These are phyloP conservation scores for Chymomyza costata DNA, from an alignment of 1,140 invertebrate genomes.

Conservation along the genomic window DNA sequence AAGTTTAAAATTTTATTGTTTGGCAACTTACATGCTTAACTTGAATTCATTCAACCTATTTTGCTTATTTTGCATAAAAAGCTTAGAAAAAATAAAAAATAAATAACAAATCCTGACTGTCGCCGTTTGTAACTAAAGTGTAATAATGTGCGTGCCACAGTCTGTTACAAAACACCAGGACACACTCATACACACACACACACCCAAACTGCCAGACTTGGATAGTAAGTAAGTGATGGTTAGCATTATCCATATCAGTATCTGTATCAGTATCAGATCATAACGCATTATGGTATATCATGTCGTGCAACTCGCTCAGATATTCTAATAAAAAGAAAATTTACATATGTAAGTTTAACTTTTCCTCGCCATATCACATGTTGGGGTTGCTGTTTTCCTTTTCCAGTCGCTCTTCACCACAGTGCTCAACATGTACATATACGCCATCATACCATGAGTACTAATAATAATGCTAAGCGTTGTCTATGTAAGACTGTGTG, in stretches of 20 bases:
- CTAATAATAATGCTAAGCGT: slow-evolving; percentile 39
- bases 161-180: slow-evolving; percentile 12
- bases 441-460: neutral
- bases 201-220: neutral
- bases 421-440: neutral
- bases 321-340: slow-evolving; percentile 60
- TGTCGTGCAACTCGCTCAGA: slow-evolving; percentile 33
- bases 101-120: slow-evolving; percentile 12
- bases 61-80: slow-evolving; percentile 9
- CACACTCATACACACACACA: slow-evolving; percentile 9
- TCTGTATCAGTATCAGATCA: slow-evolving; percentile 62
- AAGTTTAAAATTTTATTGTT: neutral
- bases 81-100: slow-evolving; percentile 5
- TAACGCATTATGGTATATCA: slow-evolving; percentile 59
- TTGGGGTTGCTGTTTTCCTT: slow-evolving; percentile 24
- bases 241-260: slow-evolving; percentile 52
- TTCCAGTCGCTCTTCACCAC: slow-evolving; percentile 13
- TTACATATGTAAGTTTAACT: slow-evolving; percentile 53
- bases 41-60: slow-evolving; percentile 11
- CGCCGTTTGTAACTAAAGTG: slow-evolving; percentile 46
- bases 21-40: neutral
- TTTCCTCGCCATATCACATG: slow-evolving; percentile 7
- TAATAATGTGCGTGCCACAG: slow-evolving; percentile 48
- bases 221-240: slow-evolving; percentile 11
- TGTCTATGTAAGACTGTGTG: too few relatives aligned